Evolutionary conservation across 2,888 invertebrate genomes (phyloP).

Genomic region (Sesia bembeciformis): DNA sequence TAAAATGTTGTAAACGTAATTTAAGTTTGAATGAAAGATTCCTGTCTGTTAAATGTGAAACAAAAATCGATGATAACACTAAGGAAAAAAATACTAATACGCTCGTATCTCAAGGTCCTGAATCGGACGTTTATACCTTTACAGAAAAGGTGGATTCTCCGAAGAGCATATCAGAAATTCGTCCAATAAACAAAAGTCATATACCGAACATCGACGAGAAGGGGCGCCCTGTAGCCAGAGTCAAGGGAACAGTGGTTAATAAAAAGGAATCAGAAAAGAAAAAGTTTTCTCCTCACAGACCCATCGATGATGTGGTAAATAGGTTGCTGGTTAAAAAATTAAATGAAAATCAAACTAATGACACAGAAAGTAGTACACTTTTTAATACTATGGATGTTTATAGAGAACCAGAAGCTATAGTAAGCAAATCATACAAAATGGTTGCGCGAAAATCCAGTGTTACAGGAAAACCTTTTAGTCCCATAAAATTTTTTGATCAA

Average conservation of each 20-base stretch:
- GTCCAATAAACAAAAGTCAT: conserved; percentile 46
- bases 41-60: conserved; percentile 52
- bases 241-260: conserved; percentile 65
- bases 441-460: conserved; percentile 68
- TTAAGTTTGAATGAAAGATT: conserved; percentile 60
- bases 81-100: conserved; percentile 49
- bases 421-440: conserved; percentile 69
- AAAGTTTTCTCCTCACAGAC: conserved; percentile 62
- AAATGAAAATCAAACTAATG: conserved; percentile 21
- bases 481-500: conserved; percentile 54
- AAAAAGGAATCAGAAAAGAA: conserved; percentile 63
- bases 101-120: conserved; percentile 54
- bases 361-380: conserved; percentile 14
- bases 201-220: conserved; percentile 29
- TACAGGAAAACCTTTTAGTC: conserved; percentile 67
- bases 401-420: conserved; percentile 53
- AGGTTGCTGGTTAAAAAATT: conserved; percentile 56
- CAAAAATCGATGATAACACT: conserved; percentile 40
- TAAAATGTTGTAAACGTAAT: conserved; percentile 64
- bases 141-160: conserved; percentile 68
- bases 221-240: conserved; percentile 65
- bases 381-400: conserved; percentile 16
- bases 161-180: conserved; percentile 62
- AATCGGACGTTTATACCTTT: conserved; percentile 65
- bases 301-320: conserved; percentile 66